Percentiles rank a stretch among this genome's conserved stretches.
phyloP scores from a whole-genome alignment of 1,140 invertebrate genomes.

The Prorops nasuta region DNA sequence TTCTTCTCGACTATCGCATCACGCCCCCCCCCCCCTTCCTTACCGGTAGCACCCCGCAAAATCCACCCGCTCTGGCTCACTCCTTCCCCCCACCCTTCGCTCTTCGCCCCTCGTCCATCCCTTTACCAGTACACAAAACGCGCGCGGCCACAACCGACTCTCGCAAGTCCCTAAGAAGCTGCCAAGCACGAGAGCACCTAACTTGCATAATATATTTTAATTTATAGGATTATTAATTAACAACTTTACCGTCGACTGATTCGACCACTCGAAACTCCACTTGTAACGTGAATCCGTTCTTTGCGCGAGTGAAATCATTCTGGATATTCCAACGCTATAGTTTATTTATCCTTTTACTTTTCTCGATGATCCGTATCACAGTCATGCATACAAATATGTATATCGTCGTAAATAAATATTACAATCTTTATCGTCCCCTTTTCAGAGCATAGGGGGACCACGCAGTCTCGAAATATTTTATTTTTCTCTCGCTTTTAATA shows the following conservation, averaged over 20 bases:
- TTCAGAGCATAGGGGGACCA: no score
- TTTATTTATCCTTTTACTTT: constrained; percentile 3
- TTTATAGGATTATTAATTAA: constrained; percentile 34
- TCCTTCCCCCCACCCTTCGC: not conserved
- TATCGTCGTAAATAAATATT: not conserved
- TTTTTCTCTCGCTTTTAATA: no score
- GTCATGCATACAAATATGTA: not conserved
- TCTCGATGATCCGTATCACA: not conserved
- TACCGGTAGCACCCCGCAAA: constrained; percentile 17
- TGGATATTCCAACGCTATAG: not conserved
- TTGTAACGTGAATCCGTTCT: not conserved
- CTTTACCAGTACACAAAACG: constrained; percentile 2
- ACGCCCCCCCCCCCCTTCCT: constrained; percentile 6
- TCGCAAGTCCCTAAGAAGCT: constrained; percentile 20
- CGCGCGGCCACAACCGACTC: constrained; percentile 17
- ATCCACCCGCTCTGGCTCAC: constrained; percentile 5
- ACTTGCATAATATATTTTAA: constrained; percentile 35
- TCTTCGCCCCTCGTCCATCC: not conserved
- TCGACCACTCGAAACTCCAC: not conserved
- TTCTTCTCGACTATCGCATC: constrained; percentile 16
- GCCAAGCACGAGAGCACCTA: constrained; percentile 20
- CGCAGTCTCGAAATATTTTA: no score
- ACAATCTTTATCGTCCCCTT: not conserved
- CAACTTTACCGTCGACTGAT: constrained; percentile 9
- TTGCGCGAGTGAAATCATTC: not conserved